A percentile compares a stretch with the other conserved stretches of the same genome.
Conservation (phyloP, 2,113 vertebrate species). For the Cephalophus harveyi region DNA sequence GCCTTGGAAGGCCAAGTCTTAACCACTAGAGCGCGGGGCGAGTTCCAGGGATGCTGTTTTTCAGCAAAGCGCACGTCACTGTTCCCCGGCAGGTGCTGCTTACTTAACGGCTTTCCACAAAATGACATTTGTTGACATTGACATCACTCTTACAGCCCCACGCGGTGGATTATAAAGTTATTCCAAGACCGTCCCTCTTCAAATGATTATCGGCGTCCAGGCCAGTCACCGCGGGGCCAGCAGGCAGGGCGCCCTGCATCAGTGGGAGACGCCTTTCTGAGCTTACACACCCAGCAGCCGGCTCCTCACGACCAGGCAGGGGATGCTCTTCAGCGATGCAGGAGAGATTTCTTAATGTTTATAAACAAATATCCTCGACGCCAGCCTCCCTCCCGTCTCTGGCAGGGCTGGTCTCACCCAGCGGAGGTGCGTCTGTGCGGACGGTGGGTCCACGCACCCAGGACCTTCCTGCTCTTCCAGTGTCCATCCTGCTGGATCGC, state of each 20-base stretch:
- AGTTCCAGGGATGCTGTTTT: neutral
- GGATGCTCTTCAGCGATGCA: neutral
- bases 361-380: neutral
- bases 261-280: neutral
- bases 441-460: neutral
- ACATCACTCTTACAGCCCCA: neutral
- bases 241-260: fast-evolving
- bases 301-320: neutral
- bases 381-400: neutral
- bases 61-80: fast-evolving
- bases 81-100: neutral
- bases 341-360: neutral
- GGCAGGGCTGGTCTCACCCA: neutral
- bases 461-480: neutral
- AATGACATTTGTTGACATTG: fast-evolving
- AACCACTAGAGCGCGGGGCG: fast-evolving
- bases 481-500: neutral
- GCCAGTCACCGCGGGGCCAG: neutral
- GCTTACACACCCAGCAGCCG: neutral
- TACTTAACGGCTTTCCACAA: neutral
- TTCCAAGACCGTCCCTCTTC: neutral
- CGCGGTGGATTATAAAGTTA: neutral
- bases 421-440: neutral
- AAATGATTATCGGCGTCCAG: neutral
- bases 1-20: neutral